A percentile compares a stretch with the other conserved stretches of the same genome.
Evolutionary conservation across 2,888 invertebrate genomes (phyloP).

Genomic region (Scaptomyza parva): DNA sequence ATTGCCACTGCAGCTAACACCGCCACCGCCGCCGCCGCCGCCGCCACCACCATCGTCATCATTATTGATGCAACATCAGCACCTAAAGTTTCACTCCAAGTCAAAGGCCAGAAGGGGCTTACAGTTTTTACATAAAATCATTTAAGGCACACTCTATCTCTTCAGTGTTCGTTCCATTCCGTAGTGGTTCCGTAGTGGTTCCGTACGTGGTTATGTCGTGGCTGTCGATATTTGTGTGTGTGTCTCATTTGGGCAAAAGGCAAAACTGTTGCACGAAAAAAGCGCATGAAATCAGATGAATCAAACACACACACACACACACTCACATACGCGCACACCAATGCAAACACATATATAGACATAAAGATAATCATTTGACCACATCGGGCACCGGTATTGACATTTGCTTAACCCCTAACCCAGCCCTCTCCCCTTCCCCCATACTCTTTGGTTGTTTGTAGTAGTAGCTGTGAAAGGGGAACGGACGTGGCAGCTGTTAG

Average conservation of each 20-base stretch:
- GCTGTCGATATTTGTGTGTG: background rate
- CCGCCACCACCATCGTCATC: constrained; percentile 27
- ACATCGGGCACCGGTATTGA: constrained; percentile 17
- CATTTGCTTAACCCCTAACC: background rate
- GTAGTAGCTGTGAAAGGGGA: background rate
- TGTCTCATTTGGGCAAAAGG: constrained; percentile 25
- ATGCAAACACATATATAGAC: constrained; percentile 6
- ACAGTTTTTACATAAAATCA: constrained; percentile 65
- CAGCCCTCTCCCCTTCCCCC: background rate
- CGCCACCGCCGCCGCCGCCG: constrained; percentile 60
- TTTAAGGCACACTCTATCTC: constrained; percentile 36
- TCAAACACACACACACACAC: constrained; percentile 8
- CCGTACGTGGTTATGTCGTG: background rate
- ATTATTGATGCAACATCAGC: constrained; percentile 26
- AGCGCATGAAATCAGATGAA: constrained; percentile 13
- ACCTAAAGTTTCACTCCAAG: constrained; percentile 24
- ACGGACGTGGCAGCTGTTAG: constrained; percentile 6
- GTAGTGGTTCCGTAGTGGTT: too few species aligned
- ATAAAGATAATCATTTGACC: constrained; percentile 17
- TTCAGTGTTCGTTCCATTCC: background rate
- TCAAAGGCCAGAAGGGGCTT: constrained; percentile 40
- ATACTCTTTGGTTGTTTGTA: background rate
- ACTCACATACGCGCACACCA: constrained; percentile 9
- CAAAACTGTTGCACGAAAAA: constrained; percentile 18
- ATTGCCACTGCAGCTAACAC: constrained; percentile 44